phyloP scores from a whole-genome alignment of 2,888 invertebrate species.

The Eremobia ochroleuca region DNA sequence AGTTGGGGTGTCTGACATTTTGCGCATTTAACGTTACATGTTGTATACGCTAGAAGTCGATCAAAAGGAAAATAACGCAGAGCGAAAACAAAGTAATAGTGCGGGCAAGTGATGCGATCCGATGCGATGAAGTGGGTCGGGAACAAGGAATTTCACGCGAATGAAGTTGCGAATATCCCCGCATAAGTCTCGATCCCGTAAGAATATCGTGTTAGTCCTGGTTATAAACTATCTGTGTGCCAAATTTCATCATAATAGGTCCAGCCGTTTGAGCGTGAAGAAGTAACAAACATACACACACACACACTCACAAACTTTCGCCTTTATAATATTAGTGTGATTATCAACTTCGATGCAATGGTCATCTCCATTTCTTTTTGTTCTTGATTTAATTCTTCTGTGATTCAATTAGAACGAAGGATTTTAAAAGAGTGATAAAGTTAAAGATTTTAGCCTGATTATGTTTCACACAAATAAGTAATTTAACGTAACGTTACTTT shows the following conservation, averaged over 20 bases:
- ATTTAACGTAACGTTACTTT: background rate
- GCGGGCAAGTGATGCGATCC: background rate
- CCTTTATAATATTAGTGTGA: too few species aligned
- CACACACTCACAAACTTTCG: too few species aligned
- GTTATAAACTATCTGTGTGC: too few species aligned
- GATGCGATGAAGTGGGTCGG: background rate
- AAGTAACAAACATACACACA: too few species aligned
- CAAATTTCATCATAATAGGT: too few species aligned
- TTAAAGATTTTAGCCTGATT: background rate
- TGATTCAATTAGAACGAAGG: background rate
- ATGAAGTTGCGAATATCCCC: background rate
- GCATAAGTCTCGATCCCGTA: too few species aligned
- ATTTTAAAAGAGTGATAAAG: background rate
- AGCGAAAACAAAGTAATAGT: background rate
- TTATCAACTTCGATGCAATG: background rate
- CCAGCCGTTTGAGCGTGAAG: too few species aligned
- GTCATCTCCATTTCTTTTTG: background rate
- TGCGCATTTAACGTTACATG: too few species aligned
- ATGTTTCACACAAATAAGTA: background rate
- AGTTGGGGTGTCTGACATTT: too few species aligned
- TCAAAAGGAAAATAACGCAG: background rate
- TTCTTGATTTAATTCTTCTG: background rate
- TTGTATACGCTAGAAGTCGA: background rate
- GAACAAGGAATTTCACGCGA: background rate
- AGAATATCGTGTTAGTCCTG: too few species aligned